These are phyloP conservation scores for Eulemur coronatus DNA, from an alignment of 2,797 vertebrate genomes.

Conservation along the genomic window DNA sequence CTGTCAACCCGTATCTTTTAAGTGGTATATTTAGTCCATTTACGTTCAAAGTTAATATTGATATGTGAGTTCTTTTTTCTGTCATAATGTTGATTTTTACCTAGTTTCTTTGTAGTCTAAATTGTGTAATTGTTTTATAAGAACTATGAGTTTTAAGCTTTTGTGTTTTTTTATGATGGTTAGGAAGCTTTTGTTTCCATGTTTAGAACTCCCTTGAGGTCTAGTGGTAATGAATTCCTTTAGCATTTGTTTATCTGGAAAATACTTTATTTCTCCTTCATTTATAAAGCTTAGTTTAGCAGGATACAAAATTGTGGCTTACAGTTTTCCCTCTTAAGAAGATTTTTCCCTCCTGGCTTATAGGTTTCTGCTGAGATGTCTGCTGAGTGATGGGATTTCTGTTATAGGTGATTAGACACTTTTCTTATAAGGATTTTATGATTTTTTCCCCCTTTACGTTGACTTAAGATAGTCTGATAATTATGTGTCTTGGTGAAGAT, in stretches of 20 bases:
- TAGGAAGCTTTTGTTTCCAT: background rate
- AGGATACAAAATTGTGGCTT: background rate
- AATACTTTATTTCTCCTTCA: background rate
- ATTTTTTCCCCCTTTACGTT: background rate
- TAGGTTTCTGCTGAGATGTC: background rate
- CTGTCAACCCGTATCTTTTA: no score
- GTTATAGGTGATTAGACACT: background rate
- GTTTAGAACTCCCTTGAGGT: background rate
- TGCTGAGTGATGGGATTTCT: background rate
- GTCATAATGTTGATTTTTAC: background rate
- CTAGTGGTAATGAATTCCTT: background rate
- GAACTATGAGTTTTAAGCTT: background rate
- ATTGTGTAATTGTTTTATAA: background rate
- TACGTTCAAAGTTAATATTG: background rate
- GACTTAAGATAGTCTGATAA: background rate
- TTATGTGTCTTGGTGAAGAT: background rate
- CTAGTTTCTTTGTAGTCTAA: background rate
- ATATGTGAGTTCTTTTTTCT: background rate
- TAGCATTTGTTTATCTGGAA: background rate
- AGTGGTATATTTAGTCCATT: background rate
- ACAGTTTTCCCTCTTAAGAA: background rate
- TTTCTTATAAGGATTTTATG: background rate
- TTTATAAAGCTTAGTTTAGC: background rate
- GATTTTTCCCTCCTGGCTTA: background rate
- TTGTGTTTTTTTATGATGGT: background rate